phyloP scores from a whole-genome alignment of 1,140 invertebrate genomes.

The Steinernema feltiae region DNA sequence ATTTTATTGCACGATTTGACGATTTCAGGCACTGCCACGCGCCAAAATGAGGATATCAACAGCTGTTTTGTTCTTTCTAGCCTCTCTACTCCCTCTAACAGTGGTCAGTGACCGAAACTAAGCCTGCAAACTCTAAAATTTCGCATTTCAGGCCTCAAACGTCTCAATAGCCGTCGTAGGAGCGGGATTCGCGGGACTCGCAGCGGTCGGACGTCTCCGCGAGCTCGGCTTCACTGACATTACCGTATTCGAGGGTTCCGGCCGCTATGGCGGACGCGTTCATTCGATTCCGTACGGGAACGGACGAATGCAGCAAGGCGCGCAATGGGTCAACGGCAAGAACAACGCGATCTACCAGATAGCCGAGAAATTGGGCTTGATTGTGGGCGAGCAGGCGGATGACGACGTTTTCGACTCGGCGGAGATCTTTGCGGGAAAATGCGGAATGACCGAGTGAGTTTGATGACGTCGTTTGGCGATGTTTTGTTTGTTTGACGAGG shows the following conservation, averaged over 20 bases:
- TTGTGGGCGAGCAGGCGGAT: conserved; percentile 29
- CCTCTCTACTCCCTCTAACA: neutral
- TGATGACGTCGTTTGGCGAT: too few species aligned
- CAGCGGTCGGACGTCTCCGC: conserved; percentile 59
- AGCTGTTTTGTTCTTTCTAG: neutral
- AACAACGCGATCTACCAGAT: conserved; percentile 38
- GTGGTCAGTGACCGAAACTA: neutral
- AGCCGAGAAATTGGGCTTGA: conserved; percentile 33
- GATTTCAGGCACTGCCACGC: neutral
- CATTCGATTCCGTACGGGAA: conserved; percentile 41
- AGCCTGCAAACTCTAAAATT: neutral
- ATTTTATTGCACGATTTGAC: too few species aligned
- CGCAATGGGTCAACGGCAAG: conserved; percentile 36
- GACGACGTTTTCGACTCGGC: conserved; percentile 28
- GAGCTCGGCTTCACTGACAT: conserved; percentile 55
- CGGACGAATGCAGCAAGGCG: conserved; percentile 30
- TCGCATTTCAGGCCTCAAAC: neutral
- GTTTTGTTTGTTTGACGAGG: conserved; percentile 24
- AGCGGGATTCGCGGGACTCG: conserved; percentile 61
- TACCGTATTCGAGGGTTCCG: conserved; percentile 60
- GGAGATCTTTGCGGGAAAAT: conserved; percentile 27
- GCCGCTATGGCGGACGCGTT: conserved; percentile 60
- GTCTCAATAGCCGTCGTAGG: conserved; percentile 58
- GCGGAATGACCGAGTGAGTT: conserved; percentile 14
- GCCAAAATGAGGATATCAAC: neutral